Base-by-base conservation (phyloP, 2,797 vertebrate species). In the Coreius guichenoti region DNA sequence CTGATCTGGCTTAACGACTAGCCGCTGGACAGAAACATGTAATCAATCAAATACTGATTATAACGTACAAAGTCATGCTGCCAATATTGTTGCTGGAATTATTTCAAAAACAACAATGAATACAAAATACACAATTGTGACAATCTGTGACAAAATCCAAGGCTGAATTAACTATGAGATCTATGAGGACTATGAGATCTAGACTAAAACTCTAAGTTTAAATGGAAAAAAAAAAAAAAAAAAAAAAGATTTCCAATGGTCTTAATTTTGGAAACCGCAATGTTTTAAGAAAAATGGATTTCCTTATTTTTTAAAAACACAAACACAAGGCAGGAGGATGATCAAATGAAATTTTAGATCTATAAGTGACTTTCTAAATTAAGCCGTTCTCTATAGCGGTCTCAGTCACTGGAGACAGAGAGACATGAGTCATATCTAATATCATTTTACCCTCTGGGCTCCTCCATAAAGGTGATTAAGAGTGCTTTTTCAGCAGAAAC, bases 1-100 rank as follows among this genome's bases (percentile, higher is more conserved):
- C 92, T 99, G 98, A 91, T 99, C 98, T 63, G 98, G 98, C 89
- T 99, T 99, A 88, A 99, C 97, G 84, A 99, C 98, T 80, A 99
- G 92, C 77, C 92, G 93, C 89, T 90, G 87, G 19, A 87, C 56
- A 63, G 47, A 88, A 36, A 88, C 75, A 81, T 33, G 12, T 51
- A 33, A 29, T 61, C 33, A n/a, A 39, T 19, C 56, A 47, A 29
- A 67, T 5, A 49, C 5, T 0, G 5, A 47, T 23, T 33, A 47
- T 26, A 61, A 58, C n/a, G 17, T n/a, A 36, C 3, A 9, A 45
- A 1, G 3, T 26, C 23, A 61, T n/a, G 14, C 75, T 3, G 26
- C 13, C 13, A 63, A 29, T 65, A 26, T 17, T 43, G 43, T 17
- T 77, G 33, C 23, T 13, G 45, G 45, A 13, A 2, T 17, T 73